Conservation (phyloP, 2,797 vertebrate genomes). For the Lophius americanus region DNA sequence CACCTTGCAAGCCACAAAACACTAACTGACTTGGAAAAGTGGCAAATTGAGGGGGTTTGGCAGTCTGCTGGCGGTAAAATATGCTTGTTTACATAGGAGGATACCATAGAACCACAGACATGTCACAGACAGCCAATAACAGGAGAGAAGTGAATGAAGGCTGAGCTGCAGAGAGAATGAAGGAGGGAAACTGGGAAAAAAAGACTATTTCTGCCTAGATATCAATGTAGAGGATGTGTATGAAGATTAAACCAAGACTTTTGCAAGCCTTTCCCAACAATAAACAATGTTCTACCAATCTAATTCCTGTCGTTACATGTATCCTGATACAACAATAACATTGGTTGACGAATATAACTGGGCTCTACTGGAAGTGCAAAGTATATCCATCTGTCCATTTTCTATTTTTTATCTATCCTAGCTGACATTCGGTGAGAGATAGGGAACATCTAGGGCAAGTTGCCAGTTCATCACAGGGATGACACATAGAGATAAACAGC, state of each 20-base stretch:
- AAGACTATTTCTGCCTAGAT: slow-evolving; percentile 13
- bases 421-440: too few species aligned
- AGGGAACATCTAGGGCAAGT: too few species aligned
- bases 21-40: slow-evolving; percentile 69
- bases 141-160: slow-evolving; percentile 21
- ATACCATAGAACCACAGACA: slow-evolving; percentile 78
- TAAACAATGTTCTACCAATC: not conserved
- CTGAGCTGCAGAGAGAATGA: slow-evolving; percentile 20
- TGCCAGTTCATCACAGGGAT: too few species aligned
- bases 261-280: slow-evolving; percentile 1
- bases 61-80: slow-evolving; percentile 69
- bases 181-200: slow-evolving; percentile 26
- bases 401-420: too few species aligned
- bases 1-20: slow-evolving; percentile 80
- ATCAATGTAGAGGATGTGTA: slow-evolving; percentile 1
- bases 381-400: too few species aligned
- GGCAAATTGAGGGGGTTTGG: slow-evolving; percentile 81
- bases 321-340: too few species aligned
- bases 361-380: too few species aligned
- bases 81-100: slow-evolving; percentile 76
- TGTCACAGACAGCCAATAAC: slow-evolving; percentile 53
- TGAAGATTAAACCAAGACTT: too few species aligned
- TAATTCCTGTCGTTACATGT: not conserved
- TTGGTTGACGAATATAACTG: not conserved
- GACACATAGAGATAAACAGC: too few species aligned